A percentile compares a stretch with the other conserved stretches of the same genome.
Conservation (phyloP, 2,888 invertebrate species). For the Cheilosia vulpina region DNA sequence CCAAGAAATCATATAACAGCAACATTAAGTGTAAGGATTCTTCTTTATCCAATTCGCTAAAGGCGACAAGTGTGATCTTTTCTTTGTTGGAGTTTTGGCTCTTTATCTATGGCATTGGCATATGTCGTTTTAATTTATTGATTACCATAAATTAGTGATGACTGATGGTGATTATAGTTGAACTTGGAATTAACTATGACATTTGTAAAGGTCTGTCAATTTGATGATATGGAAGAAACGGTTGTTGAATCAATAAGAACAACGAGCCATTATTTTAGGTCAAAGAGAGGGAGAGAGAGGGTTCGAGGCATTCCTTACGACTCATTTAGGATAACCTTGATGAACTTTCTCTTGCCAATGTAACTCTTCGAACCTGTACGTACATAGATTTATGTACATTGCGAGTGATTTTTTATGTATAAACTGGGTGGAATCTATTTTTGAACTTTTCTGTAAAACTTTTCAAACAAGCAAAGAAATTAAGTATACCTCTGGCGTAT, state of each 20-base stretch:
- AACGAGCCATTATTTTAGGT: not conserved
- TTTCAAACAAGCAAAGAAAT: not conserved
- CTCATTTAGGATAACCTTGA: not conserved
- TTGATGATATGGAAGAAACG: not conserved
- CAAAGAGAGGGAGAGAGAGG: not conserved
- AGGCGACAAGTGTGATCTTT: no score
- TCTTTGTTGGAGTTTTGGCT: not conserved
- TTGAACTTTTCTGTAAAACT: not conserved
- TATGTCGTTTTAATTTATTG: not conserved
- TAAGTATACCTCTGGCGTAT: not conserved
- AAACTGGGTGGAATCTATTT: not conserved
- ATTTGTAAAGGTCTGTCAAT: not conserved
- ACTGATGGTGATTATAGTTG: not conserved
- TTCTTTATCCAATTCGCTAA: not conserved
- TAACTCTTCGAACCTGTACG: no score
- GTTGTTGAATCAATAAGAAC: slow-evolving; percentile 1
- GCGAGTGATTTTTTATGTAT: not conserved
- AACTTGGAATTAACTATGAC: not conserved
- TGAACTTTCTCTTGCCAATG: not conserved
- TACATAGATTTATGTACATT: not conserved
- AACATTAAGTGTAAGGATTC: slow-evolving; percentile 14
- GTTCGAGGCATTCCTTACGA: not conserved
- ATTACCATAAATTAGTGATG: no score
- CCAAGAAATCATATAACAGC: slow-evolving; percentile 4
- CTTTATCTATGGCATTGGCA: not conserved